phyloP scores from a whole-genome alignment of 2,113 vertebrate species.

The Promerops cafer region DNA sequence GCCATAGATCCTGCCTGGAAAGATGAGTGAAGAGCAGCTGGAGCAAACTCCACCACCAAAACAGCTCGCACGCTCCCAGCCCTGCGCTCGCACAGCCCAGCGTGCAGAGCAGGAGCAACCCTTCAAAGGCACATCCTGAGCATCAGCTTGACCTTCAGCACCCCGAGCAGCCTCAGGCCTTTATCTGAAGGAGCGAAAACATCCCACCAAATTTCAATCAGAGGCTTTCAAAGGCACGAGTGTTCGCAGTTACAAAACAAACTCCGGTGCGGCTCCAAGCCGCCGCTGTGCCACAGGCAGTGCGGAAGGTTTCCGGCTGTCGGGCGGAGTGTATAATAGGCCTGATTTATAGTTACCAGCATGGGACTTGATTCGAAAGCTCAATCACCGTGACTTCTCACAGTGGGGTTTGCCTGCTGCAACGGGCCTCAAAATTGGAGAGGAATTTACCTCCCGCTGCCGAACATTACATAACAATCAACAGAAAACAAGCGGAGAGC shows the following conservation, averaged over 20 bases:
- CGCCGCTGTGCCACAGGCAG: constrained; percentile 33
- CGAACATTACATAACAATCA: constrained; percentile 84
- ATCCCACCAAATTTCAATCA: not conserved
- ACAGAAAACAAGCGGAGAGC: constrained; percentile 79
- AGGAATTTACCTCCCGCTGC: constrained; percentile 84
- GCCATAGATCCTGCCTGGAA: not conserved
- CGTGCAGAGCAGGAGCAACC: not conserved
- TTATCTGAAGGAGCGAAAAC: not conserved
- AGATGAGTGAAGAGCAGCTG: not conserved
- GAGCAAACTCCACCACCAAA: not conserved
- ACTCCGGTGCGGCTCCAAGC: not conserved
- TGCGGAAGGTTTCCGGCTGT: constrained; percentile 59
- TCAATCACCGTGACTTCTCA: constrained; percentile 79
- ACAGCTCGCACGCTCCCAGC: not conserved
- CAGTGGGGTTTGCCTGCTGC: constrained; percentile 74
- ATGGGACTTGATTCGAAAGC: constrained; percentile 76
- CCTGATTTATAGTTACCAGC: constrained; percentile 81
- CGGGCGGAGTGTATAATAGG: constrained; percentile 67
- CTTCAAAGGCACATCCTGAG: not conserved
- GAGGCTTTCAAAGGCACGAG: constrained; percentile 1
- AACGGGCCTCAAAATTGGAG: constrained; percentile 80
- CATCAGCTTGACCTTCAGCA: not conserved
- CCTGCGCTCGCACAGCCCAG: not conserved
- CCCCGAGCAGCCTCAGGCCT: not conserved
- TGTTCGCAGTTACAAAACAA: not conserved